phyloP scores from a whole-genome alignment of 2,113 vertebrate genomes.

The Melierax canorus region DNA sequence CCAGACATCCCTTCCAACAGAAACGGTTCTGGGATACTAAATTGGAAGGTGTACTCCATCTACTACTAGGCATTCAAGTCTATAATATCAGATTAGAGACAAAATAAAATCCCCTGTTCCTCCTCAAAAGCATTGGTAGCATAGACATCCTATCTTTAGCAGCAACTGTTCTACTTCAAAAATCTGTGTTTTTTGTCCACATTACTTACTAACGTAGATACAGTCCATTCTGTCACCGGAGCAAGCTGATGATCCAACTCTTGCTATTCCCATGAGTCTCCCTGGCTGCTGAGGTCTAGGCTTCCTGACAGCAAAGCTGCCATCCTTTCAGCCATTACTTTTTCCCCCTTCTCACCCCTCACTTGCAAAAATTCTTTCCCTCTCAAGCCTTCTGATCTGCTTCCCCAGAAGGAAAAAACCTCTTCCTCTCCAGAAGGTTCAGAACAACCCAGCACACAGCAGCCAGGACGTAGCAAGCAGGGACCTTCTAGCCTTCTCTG shows the following conservation, averaged over 20 bases:
- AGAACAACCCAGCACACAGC: not conserved
- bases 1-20: not conserved
- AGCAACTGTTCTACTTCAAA: not conserved
- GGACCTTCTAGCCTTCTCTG: not conserved
- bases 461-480: not conserved
- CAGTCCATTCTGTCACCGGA: not conserved
- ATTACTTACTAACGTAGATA: not conserved
- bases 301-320: not conserved
- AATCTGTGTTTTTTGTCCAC: not conserved
- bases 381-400: not conserved
- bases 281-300: not conserved
- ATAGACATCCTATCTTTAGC: not conserved
- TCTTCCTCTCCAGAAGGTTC: not conserved
- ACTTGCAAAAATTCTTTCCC: not conserved
- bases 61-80: not conserved
- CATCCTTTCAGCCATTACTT: not conserved
- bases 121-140: not conserved
- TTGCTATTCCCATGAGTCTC: not conserved
- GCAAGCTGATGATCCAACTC: accelerated
- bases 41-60: not conserved
- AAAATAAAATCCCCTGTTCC: not conserved
- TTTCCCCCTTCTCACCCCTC: not conserved
- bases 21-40: not conserved
- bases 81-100: not conserved
- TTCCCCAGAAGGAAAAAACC: not conserved